Conservation (phyloP, 2,797 vertebrate species). For the Chromobotia macracanthus region DNA sequence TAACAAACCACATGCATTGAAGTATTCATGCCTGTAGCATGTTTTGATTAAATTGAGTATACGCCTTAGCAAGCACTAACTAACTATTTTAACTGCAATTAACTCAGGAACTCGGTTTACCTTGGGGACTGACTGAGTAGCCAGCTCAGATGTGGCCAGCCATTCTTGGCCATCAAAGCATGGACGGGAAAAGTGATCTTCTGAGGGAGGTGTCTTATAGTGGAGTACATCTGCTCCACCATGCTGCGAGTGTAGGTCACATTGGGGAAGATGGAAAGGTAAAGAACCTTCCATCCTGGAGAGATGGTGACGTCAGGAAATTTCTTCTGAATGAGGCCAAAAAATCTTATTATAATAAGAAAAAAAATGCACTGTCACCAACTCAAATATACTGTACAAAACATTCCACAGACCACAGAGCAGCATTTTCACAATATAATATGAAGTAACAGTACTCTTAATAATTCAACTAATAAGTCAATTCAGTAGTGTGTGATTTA, state of each 20-base stretch:
- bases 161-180: constrained; percentile 72
- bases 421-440: neutral
- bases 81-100: neutral
- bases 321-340: constrained; percentile 77
- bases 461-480: neutral
- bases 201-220: constrained; percentile 74
- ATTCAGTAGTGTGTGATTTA: neutral
- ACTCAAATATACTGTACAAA: constrained; percentile 12
- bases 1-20: neutral
- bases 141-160: constrained; percentile 86
- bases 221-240: constrained; percentile 80
- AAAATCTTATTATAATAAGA: constrained; percentile 73
- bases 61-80: neutral
- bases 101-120: constrained; percentile 61
- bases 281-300: constrained; percentile 82
- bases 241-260: constrained; percentile 76
- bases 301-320: constrained; percentile 84
- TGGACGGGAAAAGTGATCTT: constrained; percentile 82
- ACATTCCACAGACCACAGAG: neutral
- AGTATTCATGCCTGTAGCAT: neutral
- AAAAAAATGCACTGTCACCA: neutral
- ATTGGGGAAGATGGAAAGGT: constrained; percentile 60
- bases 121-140: constrained; percentile 82
- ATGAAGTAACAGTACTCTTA: neutral
- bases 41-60: neutral